Evolutionary conservation across 2,888 invertebrate genomes (phyloP).

Genomic region (Meteorus cinctellus): DNA sequence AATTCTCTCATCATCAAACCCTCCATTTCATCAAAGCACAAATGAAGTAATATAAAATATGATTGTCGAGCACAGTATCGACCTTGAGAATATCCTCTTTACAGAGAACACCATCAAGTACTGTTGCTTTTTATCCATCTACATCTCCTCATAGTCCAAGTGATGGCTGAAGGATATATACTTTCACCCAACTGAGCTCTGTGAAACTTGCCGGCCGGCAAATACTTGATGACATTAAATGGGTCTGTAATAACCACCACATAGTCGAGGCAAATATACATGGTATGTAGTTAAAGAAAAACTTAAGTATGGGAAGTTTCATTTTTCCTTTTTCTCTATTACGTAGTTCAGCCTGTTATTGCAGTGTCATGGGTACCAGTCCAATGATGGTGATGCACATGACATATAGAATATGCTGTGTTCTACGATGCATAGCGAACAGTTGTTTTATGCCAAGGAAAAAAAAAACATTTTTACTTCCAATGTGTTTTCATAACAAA

Average conservation of each 20-base stretch:
- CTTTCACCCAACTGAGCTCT: slow-evolving; percentile 45
- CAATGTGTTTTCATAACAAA: not conserved
- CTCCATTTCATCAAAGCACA: not conserved
- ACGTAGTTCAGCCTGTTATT: slow-evolving; percentile 2
- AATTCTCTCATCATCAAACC: slow-evolving; percentile 15
- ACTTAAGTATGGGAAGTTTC: not conserved
- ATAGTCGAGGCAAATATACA: not conserved
- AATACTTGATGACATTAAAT: slow-evolving; percentile 32
- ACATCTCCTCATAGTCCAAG: slow-evolving; percentile 36
- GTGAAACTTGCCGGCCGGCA: slow-evolving; percentile 7
- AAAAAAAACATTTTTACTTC: not conserved
- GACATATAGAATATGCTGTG: slow-evolving; percentile 11
- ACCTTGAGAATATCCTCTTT: slow-evolving; percentile 46
- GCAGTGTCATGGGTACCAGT: slow-evolving; percentile 16
- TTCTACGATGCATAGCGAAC: slow-evolving; percentile 34
- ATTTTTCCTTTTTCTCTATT: slow-evolving; percentile 7
- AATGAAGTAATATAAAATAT: slow-evolving; percentile 26
- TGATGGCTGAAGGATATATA: slow-evolving; percentile 30
- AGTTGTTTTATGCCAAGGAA: not conserved
- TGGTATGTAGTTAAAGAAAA: slow-evolving; percentile 4
- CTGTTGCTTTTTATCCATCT: slow-evolving; percentile 42
- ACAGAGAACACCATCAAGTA: slow-evolving; percentile 40
- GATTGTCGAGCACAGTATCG: slow-evolving; percentile 34
- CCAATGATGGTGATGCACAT: slow-evolving; percentile 15
- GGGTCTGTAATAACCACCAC: slow-evolving; percentile 5